Percentiles rank a stretch among this genome's conserved stretches.
Evolutionary conservation across 2,888 invertebrate genomes (phyloP).

Genomic region (Melinopterus prodromus): DNA sequence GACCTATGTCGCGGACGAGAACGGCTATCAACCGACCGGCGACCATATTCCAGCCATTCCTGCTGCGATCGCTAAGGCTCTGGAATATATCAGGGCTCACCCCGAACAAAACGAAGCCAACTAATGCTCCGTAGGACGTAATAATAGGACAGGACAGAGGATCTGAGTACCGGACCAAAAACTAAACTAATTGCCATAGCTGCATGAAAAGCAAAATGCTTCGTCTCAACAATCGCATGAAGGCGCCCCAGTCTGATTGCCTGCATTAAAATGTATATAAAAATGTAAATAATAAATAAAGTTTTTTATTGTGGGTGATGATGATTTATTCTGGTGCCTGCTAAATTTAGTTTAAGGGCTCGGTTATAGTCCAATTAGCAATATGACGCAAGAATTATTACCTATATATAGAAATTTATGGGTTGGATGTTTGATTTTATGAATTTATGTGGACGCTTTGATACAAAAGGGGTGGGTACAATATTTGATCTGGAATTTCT

Average conservation of each 20-base stretch:
- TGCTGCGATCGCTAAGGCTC: slow-evolving; percentile 29
- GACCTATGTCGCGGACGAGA: slow-evolving; percentile 34
- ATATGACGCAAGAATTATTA: no score
- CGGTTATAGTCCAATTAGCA: no score
- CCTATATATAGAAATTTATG: no score
- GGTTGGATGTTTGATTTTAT: no score
- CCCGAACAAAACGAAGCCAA: slow-evolving; percentile 31
- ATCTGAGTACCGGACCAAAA: neutral
- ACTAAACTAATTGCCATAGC: neutral
- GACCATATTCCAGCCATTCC: slow-evolving; percentile 34
- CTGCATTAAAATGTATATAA: neutral
- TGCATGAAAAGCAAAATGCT: neutral
- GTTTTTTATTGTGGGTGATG: neutral
- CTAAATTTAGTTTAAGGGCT: neutral
- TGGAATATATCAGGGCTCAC: slow-evolving; percentile 32
- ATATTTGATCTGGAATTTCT: no score
- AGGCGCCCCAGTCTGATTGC: neutral
- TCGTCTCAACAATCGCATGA: neutral
- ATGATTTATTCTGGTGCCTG: no score
- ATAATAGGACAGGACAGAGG: neutral
- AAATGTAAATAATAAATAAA: neutral
- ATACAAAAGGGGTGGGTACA: no score
- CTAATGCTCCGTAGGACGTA: neutral
- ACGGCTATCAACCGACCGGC: slow-evolving; percentile 33
- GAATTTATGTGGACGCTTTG: no score